Conservation (phyloP, 2,113 vertebrate species). For the Osmerus mordax region DNA sequence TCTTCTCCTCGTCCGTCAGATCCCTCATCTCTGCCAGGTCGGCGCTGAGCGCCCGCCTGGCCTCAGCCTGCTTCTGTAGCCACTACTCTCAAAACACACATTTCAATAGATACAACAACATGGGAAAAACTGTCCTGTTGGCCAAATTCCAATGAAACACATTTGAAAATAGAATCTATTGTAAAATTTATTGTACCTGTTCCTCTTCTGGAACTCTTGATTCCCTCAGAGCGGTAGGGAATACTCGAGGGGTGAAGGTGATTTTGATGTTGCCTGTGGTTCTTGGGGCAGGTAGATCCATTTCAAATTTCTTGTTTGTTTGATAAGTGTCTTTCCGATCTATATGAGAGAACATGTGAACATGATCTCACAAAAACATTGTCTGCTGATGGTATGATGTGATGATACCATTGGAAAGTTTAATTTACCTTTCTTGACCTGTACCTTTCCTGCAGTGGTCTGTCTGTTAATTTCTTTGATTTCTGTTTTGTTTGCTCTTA, state of each 20-base stretch:
- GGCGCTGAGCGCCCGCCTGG: slow-evolving; percentile 63
- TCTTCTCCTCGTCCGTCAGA: slow-evolving; percentile 85
- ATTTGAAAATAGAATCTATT: neutral
- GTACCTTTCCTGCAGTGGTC: neutral
- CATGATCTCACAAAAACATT: neutral
- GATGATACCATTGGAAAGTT: neutral
- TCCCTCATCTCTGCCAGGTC: slow-evolving; percentile 79
- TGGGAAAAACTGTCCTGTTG: neutral
- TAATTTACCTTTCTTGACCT: neutral
- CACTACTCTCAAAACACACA: slow-evolving; percentile 68
- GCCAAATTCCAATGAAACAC: no score
- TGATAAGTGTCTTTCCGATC: slow-evolving; percentile 25
- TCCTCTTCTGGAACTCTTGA: slow-evolving; percentile 84
- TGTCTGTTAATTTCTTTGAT: neutral
- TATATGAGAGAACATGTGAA: slow-evolving; percentile 21
- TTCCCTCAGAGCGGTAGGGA: slow-evolving; percentile 89
- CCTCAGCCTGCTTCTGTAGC: slow-evolving; percentile 88
- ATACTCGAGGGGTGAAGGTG: slow-evolving; percentile 84
- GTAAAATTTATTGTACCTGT: slow-evolving; percentile 71
- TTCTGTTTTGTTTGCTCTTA: slow-evolving; percentile 22
- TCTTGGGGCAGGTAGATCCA: slow-evolving; percentile 76
- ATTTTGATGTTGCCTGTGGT: slow-evolving; percentile 75
- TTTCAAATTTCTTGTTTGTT: slow-evolving; percentile 52
- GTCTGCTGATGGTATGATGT: no score
- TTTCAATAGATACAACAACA: neutral